phyloP scores from a whole-genome alignment of 2,113 vertebrate species.

The human (Homo sapiens) region GRCh38 chr2:113293001-113293500 shows the following conservation, averaged over 20 bases:
- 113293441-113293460: background rate
- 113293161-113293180: background rate
- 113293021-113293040: background rate
- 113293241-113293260: background rate
- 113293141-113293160: background rate
- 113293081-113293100: background rate
- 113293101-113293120: background rate
- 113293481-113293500: background rate
- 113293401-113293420: background rate
- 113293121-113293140: no score
- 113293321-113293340: background rate
- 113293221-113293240: background rate
- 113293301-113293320: background rate
- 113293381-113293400: background rate
- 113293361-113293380: background rate
- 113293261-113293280: background rate
- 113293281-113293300: background rate
- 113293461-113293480: background rate
- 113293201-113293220: background rate
- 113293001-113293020: background rate
- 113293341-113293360: background rate
- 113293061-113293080: background rate
- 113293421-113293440: background rate
- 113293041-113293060: background rate
- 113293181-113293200: background rate